These are phyloP conservation scores for Echinometra lucunter DNA, from an alignment of 53 echinoderm and acorn worm species.

Conservation along the genomic window DNA sequence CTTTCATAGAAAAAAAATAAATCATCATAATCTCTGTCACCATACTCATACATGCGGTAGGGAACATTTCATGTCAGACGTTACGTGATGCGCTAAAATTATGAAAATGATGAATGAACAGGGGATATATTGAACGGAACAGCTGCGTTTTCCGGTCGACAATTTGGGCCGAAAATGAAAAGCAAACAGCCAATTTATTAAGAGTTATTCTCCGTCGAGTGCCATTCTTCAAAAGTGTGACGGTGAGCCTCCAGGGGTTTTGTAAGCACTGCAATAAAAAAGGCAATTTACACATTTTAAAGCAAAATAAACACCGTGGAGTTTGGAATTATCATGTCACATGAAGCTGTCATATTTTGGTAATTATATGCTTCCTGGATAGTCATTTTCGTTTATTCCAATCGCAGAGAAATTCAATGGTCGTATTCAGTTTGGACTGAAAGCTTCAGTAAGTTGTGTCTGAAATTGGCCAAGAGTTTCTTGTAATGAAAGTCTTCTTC, in stretches of 20 bases:
- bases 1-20: neutral
- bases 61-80: neutral
- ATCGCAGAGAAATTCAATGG: neutral
- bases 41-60: neutral
- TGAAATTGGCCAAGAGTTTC: neutral
- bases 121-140: conserved; percentile 1
- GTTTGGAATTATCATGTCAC: conserved; percentile 53
- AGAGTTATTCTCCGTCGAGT: conserved; percentile 38
- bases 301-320: conserved; percentile 64
- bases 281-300: conserved; percentile 54
- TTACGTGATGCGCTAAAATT: neutral
- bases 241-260: neutral
- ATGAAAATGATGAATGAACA: neutral
- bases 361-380: neutral
- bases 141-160: neutral
- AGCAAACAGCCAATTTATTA: conserved; percentile 48
- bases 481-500: neutral
- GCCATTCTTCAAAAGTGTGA: neutral
- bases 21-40: neutral
- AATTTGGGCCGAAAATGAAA: conserved; percentile 51
- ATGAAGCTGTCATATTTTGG: neutral
- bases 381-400: neutral
- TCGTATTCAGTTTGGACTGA: neutral
- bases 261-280: conserved; percentile 31
- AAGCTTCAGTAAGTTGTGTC: neutral